Evolutionary conservation across 2,888 invertebrate species (phyloP), one percentile per base, ranked within the genome.

Genomic region (Sphaerophoria rueppellii): DNA sequence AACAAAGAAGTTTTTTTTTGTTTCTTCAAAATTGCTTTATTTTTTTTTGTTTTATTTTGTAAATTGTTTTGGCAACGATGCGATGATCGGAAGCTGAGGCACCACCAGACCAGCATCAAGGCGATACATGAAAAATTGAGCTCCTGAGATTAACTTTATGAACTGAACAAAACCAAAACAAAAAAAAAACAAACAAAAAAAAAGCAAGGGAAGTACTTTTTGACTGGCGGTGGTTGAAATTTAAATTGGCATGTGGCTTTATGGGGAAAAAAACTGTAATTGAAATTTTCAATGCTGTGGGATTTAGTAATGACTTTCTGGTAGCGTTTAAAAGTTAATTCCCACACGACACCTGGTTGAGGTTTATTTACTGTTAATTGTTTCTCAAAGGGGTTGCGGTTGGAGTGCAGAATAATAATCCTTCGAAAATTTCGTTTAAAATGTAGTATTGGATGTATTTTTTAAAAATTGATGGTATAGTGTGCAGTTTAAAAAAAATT

Each of bases 1-100:
- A 71, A 70, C 82, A 78, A 54, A 78, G 78, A 83, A 67, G 82
- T 78, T 40, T 70, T 74, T 50, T 52, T 74, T 65, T 55, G 40
- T 74, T 78, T 48, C 24, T 12, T 37, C 4, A 43, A 43, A 43
- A 9, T 72, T 60, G 32, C 48, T 34, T 74, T 43, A 34, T 60
- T 70, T 16, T 63, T 63, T 43, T 34, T 70, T 70, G 63, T 16
- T 72, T 52, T 50, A 60, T 43, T 7, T 24, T 11, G 67, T 40
- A 67, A 54, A 67, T 60, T 58, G 67, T 52, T 76, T 69, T 61
- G 70, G 61, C 35, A 61, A 60, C 54, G 14, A 52, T 40, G 14
- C 14, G n/a, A 50, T n/a, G 52, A 5, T 34, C n/a, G 11, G n/a
- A 40, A 40, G 9, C 11, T 35, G 12, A 16, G 52, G 32, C 46